Evolutionary conservation across 2,797 vertebrate genomes (phyloP).

Genomic region (Halcyon smyrnensis): DNA sequence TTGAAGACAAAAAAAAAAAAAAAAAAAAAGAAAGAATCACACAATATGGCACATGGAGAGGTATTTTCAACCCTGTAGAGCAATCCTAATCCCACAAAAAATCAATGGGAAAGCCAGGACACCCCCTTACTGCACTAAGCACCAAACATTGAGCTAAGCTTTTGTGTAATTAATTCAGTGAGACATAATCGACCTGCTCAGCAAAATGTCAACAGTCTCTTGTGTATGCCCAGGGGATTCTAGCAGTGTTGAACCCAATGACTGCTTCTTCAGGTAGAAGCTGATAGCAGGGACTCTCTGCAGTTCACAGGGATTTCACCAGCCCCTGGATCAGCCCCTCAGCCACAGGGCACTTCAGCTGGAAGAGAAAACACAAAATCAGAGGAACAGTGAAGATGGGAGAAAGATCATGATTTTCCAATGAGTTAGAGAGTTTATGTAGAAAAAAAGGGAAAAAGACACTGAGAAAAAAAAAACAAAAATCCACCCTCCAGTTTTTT

Average conservation of each 20-base stretch:
- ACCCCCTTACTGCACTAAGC: neutral
- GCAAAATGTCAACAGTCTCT: rapidly evolving
- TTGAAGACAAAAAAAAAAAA: neutral
- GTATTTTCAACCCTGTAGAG: neutral
- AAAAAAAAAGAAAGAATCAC: neutral
- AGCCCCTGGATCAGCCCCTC: neutral
- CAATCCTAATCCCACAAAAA: neutral
- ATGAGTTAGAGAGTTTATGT: neutral
- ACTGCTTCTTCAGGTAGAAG: neutral
- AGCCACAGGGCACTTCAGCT: neutral
- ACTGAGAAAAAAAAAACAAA: neutral
- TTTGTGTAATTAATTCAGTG: neutral
- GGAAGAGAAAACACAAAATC: neutral
- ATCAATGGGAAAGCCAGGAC: neutral
- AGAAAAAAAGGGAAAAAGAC: neutral
- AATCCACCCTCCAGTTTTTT: neutral
- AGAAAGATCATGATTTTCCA: neutral
- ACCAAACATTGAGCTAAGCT: neutral
- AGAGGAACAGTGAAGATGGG: neutral
- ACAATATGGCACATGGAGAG: rapidly evolving
- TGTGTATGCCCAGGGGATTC: neutral
- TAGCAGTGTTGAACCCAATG: rapidly evolving
- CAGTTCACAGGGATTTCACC: neutral
- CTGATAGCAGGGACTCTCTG: neutral
- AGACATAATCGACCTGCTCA: neutral